These are phyloP conservation scores for Abrostola tripartita DNA, from an alignment of 2,888 invertebrate species.

Conservation along the genomic window DNA sequence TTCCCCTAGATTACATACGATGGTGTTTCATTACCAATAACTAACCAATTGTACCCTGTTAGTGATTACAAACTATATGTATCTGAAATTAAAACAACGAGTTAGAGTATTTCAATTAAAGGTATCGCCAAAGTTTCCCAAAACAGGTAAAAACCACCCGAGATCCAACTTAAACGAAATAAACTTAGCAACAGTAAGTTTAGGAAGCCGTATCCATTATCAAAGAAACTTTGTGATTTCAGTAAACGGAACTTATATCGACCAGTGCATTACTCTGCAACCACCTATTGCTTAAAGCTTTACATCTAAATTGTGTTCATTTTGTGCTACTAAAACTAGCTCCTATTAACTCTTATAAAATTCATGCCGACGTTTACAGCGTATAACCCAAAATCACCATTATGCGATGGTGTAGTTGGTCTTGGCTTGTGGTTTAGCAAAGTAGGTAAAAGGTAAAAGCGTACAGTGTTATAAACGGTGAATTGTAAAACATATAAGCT, in stretches of 20 bases:
- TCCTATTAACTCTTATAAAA: conserved; percentile 52
- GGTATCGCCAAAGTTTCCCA: background rate
- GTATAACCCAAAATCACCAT: conserved; percentile 48
- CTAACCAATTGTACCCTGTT: too few species aligned
- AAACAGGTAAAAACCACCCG: conserved; percentile 30
- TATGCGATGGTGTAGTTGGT: conserved; percentile 27
- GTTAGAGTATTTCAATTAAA: conserved; percentile 1
- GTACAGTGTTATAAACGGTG: too few species aligned
- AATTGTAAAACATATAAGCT: too few species aligned
- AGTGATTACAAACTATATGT: too few species aligned
- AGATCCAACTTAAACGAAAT: conserved; percentile 40
- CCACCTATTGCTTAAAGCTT: conserved; percentile 33
- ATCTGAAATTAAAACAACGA: too few species aligned
- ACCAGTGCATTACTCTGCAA: conserved; percentile 65
- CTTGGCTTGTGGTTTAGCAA: background rate
- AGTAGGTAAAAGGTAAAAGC: too few species aligned
- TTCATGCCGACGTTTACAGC: conserved; percentile 52
- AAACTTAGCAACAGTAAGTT: conserved; percentile 41
- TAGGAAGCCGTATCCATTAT: conserved; percentile 61
- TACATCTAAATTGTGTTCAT: conserved; percentile 64
- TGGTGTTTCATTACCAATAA: too few species aligned
- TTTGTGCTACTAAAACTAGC: conserved; percentile 58
- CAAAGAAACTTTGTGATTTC: conserved; percentile 48
- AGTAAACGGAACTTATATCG: conserved; percentile 55
- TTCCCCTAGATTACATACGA: too few species aligned